Conservation (phyloP, 2,113 vertebrate species). For the Tor tambroides region DNA sequence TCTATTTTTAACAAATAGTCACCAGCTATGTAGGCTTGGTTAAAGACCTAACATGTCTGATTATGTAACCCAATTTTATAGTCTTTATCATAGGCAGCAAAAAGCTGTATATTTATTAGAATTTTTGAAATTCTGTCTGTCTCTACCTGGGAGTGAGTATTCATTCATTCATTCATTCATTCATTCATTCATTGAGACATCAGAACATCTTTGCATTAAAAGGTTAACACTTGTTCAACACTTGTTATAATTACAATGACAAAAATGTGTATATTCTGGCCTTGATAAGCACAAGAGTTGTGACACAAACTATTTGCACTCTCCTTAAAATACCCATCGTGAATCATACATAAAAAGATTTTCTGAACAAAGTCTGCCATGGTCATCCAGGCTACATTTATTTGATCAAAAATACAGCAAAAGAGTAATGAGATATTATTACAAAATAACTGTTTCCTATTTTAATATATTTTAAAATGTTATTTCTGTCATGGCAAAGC, state of each 20-base stretch:
- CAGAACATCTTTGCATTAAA: too few species aligned
- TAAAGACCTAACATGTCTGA: not conserved
- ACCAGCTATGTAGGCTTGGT: not conserved
- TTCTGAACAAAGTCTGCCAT: not conserved
- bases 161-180: not conserved
- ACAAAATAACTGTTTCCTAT: too few species aligned
- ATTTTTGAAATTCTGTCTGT: not conserved
- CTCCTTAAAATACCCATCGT: not conserved
- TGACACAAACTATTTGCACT: not conserved
- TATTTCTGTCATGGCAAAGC: too few species aligned
- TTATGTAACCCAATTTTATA: not conserved
- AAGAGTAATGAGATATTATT: too few species aligned
- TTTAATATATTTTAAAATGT: too few species aligned
- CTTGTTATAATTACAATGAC: not conserved
- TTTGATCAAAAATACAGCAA: too few species aligned
- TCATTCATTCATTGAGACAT: too few species aligned
- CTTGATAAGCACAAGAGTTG: not conserved
- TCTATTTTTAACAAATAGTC: not conserved
- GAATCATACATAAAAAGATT: not conserved
- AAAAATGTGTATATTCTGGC: not conserved
- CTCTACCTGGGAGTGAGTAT: not conserved
- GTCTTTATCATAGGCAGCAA: not conserved
- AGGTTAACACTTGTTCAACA: not conserved
- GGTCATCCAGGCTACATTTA: too few species aligned
- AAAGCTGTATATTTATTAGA: not conserved